phyloP scores from a whole-genome alignment of 2,888 invertebrate species.

The Tetramorium bicarinatum region DNA sequence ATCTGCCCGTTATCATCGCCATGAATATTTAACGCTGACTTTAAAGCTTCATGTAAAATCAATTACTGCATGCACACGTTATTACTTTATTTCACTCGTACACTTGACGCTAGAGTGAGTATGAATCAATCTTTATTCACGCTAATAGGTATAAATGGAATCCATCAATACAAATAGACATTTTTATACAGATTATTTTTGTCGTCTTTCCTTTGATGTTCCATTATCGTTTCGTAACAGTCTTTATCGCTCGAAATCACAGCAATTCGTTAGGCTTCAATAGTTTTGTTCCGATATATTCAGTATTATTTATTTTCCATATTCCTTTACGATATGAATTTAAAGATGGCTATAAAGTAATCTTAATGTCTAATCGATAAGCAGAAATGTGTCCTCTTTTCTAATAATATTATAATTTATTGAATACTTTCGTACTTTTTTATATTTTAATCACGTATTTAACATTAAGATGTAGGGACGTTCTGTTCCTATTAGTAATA shows the following conservation, averaged over 20 bases:
- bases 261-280: constrained; percentile 5
- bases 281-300: constrained; percentile 37
- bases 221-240: neutral
- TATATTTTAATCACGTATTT: neutral
- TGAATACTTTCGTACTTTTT: neutral
- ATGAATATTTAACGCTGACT: constrained; percentile 35
- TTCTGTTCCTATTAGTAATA: too few species aligned
- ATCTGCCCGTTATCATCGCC: constrained; percentile 22
- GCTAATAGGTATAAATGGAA: constrained; percentile 28
- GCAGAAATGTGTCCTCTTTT: neutral
- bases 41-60: constrained; percentile 16
- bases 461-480: neutral
- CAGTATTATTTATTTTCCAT: constrained; percentile 33
- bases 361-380: constrained; percentile 56
- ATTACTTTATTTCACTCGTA: constrained; percentile 15
- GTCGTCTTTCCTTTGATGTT: neutral
- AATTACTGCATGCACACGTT: constrained; percentile 27
- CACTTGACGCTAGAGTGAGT: neutral
- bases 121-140: constrained; percentile 24
- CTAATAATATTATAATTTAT: neutral
- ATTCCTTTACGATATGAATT: constrained; percentile 39
- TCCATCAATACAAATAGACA: constrained; percentile 13
- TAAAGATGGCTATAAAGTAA: constrained; percentile 48
- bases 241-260: neutral
- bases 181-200: constrained; percentile 1